These are phyloP conservation scores for Elachura formosa DNA, from an alignment of 2,113 vertebrate species.

Conservation along the genomic window DNA sequence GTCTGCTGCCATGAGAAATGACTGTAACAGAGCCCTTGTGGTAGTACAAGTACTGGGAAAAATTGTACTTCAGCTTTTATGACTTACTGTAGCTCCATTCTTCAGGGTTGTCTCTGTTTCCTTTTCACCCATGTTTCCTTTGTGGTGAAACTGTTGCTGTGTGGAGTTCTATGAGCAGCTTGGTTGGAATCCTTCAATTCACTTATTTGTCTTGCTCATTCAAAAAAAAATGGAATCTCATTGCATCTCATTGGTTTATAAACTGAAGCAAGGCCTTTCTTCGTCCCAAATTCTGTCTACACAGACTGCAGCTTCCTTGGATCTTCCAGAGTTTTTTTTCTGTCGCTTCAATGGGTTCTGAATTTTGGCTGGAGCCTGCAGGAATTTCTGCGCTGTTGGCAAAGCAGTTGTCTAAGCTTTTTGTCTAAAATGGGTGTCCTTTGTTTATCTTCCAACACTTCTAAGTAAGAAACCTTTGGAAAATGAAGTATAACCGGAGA, in stretches of 20 bases:
- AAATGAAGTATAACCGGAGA: constrained; percentile 8
- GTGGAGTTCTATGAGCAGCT: not conserved
- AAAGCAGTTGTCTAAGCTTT: not conserved
- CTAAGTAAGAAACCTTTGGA: not conserved
- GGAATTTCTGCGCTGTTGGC: not conserved
- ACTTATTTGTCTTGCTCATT: not conserved
- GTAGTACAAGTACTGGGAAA: not conserved
- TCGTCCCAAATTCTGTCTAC: not conserved
- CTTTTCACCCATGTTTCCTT: not conserved
- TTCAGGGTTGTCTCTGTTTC: not conserved
- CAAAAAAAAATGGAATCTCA: not conserved
- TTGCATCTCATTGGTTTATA: not conserved
- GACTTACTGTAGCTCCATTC: not conserved
- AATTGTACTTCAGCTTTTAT: not conserved
- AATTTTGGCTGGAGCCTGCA: not conserved
- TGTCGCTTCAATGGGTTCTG: not conserved
- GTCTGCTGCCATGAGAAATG: not conserved
- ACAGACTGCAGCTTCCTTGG: not conserved
- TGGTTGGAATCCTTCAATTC: not conserved
- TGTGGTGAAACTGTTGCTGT: not conserved
- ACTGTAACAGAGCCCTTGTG: not conserved
- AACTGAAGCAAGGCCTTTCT: not conserved
- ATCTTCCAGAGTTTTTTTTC: not conserved
- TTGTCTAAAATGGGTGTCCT: not conserved
- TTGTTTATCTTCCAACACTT: constrained; percentile 17